Conservation (phyloP, 35 echinoderm and acorn worm species). For the Patiria miniata region DNA sequence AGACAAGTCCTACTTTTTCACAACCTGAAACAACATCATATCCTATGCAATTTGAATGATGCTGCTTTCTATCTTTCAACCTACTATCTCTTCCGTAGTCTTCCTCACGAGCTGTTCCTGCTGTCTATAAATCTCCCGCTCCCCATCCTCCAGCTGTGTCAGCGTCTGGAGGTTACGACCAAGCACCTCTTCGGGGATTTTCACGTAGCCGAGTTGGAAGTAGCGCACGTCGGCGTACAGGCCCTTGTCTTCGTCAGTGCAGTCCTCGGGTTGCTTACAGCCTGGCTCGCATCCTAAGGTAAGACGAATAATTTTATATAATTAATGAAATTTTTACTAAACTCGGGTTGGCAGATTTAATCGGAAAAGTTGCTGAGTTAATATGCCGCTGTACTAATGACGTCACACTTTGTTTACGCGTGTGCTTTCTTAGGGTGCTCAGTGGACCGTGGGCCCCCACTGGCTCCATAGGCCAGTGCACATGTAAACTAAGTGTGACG, state of each 20-base stretch:
- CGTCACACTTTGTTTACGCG: too few species aligned
- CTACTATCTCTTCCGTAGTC: conserved; percentile 56
- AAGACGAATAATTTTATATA: not conserved
- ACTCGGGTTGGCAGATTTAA: conserved; percentile 14
- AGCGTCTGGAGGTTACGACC: conserved; percentile 56
- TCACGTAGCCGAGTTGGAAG: conserved; percentile 65
- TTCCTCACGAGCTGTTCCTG: conserved; percentile 48
- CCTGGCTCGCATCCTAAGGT: conserved; percentile 25
- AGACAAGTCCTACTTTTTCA: too few species aligned
- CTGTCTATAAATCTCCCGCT: conserved; percentile 47
- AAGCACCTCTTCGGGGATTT: conserved; percentile 61
- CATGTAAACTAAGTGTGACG: too few species aligned
- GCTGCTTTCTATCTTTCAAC: not conserved
- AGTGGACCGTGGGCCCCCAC: too few species aligned
- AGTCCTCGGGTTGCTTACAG: not conserved
- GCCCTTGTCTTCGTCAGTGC: conserved; percentile 50
- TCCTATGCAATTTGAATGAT: too few species aligned
- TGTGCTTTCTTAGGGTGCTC: too few species aligned
- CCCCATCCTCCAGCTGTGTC: conserved; percentile 69
- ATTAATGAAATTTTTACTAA: conserved; percentile 8
- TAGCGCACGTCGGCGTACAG: conserved; percentile 54
- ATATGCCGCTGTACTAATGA: conserved; percentile 14
- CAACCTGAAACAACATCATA: too few species aligned
- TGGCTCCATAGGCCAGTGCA: too few species aligned
- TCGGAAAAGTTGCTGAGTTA: conserved; percentile 8